Conservation (phyloP, 2,113 vertebrate genomes). For the Orthonyx spaldingii region DNA sequence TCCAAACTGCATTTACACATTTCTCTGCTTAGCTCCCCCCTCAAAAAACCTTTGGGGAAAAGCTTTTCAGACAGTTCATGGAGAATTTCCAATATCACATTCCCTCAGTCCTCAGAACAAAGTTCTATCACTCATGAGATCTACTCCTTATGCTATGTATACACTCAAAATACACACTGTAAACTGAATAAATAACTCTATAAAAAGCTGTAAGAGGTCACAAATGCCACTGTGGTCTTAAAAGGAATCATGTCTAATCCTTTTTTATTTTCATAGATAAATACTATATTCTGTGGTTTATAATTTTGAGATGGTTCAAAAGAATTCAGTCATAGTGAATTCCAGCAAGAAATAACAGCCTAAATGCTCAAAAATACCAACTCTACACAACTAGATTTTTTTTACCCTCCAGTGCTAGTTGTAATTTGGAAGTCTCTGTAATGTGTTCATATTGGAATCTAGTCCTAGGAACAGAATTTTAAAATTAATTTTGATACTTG, state of each 20-base stretch:
- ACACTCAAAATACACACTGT: constrained; percentile 33
- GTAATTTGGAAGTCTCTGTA: background rate
- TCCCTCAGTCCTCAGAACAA: background rate
- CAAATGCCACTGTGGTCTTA: background rate
- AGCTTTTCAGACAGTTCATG: background rate
- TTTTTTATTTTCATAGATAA: background rate
- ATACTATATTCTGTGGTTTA: background rate
- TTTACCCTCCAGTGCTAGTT: background rate
- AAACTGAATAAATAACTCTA: constrained; percentile 18
- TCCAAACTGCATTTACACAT: background rate
- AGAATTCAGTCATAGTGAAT: background rate
- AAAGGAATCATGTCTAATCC: background rate
- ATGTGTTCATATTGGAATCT: background rate
- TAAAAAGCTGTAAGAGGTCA: background rate
- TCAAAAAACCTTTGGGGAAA: background rate
- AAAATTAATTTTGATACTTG: background rate
- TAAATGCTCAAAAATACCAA: background rate
- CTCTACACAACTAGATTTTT: background rate
- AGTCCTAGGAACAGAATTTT: background rate
- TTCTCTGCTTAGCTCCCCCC: background rate
- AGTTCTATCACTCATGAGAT: constrained; percentile 1
- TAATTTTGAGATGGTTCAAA: background rate
- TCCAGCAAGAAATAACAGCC: background rate
- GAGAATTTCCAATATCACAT: background rate
- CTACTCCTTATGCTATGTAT: background rate